These are phyloP conservation scores for Sebastes kiyomatsui DNA, from an alignment of 2,797 vertebrate species.

Conservation along the genomic window DNA sequence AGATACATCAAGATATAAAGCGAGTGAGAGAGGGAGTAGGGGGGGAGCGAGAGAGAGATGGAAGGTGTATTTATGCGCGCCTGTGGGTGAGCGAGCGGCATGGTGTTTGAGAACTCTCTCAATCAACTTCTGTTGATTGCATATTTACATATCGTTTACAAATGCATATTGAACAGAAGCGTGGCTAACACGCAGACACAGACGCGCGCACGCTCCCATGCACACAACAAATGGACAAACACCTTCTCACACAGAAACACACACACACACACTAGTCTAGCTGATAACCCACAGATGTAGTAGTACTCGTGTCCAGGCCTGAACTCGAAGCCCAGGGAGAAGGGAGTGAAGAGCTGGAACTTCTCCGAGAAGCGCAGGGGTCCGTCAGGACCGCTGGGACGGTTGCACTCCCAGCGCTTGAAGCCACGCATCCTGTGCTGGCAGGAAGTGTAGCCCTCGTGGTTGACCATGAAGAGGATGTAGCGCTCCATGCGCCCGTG, in stretches of 20 bases:
- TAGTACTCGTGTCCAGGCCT: conserved; percentile 96
- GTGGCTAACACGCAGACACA: conserved; percentile 23
- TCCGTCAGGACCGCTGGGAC: conserved; percentile 91
- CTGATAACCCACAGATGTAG: conserved; percentile 92
- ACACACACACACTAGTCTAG: not conserved
- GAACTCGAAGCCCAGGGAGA: conserved; percentile 98
- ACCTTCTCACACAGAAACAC: not conserved
- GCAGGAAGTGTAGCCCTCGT: conserved; percentile 92
- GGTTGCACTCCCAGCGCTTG: conserved; percentile 98
- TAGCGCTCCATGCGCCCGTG: conserved; percentile 93
- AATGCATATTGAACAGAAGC: conserved; percentile 54
- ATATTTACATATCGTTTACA: conserved; percentile 71
- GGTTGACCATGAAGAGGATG: conserved; percentile 96
- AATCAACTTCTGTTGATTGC: conserved; percentile 71
- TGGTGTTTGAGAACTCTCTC: conserved; percentile 57
- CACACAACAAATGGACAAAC: conserved; percentile 18
- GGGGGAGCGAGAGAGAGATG: not conserved
- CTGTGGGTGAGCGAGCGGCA: conserved; percentile 13
- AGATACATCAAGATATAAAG: conserved; percentile 46
- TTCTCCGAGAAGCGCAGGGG: conserved; percentile 97
- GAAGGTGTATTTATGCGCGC: conserved; percentile 36
- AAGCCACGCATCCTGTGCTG: conserved; percentile 95
- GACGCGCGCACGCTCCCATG: not conserved
- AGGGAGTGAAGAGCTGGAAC: conserved; percentile 98
- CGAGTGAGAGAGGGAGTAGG: not conserved